Evolutionary conservation across 2,888 invertebrate species (phyloP), one percentile per base, ranked within the genome.

Genomic region (Brachynemurus nebulosus): DNA sequence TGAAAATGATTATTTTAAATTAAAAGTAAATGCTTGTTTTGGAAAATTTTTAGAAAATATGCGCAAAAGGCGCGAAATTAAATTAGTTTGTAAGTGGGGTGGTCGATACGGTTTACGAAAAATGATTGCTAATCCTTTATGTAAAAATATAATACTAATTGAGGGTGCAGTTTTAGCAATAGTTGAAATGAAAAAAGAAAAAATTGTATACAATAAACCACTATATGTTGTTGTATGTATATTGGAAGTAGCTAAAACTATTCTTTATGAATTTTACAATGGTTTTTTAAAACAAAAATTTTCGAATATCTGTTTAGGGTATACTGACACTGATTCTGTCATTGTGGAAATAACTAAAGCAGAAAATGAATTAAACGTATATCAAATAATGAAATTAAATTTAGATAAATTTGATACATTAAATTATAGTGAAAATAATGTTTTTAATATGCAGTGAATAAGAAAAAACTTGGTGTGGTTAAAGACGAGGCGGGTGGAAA

Each of bases 401-500:
- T 12, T 14, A 12, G 30, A 30, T n/a, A 30, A 30, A 30, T 30
- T 30, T 30, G 30, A 30, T 14, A 21, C 54, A n/a, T 57, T 57
- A 5, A 55, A 57, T 42, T 58, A 57, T 51, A 27, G 45, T 9
- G 2, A 7, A 7, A 34, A 58, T 48, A 57, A 58, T 52, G 25
- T 47, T 8, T 58, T 47, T 49, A 44, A 40, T 19, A 56, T 53
- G 40, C 56, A 56, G 4, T 18, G 19, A 39, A 33, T 54, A 19
- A 57, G 47, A 56, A 56, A 44, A 50, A 47, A 19, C 40, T 54
- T 43, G 55, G 55, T 7, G 47, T 46, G 36, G 55, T 56, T 33
- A 56, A 58, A 50, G 55, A 55, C 47, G 54, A 55, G 50, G 48
- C 51, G 36, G 53, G 52, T 37, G 52, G 52, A 14, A 42, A 50